Base-by-base conservation (phyloP, 2,888 invertebrate genomes). In the Protula sp. region DNA sequence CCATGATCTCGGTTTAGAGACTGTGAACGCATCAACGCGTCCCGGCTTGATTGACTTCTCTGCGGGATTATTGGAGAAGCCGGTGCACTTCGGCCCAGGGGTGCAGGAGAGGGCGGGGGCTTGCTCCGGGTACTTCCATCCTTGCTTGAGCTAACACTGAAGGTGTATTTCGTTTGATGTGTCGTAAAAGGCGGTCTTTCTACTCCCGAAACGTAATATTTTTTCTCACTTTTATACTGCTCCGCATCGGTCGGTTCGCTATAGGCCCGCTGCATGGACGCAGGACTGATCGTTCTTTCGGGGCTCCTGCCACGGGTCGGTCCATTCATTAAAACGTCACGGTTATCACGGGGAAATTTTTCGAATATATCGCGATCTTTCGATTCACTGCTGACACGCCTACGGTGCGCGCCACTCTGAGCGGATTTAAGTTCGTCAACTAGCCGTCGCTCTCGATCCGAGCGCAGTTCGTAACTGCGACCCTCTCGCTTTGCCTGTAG, bases 391-490 rank as follows among this genome's bases (percentile, higher is more conserved):
- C 86, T 85, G 2, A 85, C 85, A 67, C 85, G 81, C 74, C 85
- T 52, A 14, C 55, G 45, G n/a, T 24, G 26, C 28, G 54, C 31
- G 24, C 54, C 53, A 5, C 51, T 72, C 66, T 79, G 77, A 30
- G 75, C 75, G 47, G 74, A 74, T 65, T 78, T 73, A 55, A 83
- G 72, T 71, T 85, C 85, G 45, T 89, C 88, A 77, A 90, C 87
- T 80, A 89, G 89, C 85, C 91, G 89, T 79, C 91, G 91, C 65
- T 92, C 92, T 59, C 77, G 75, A 48, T 70, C 68, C 4, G 70
- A 67, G 29, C 72, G 66, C 59, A 61, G 64, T 5, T 57, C 57
- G 45, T 64, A 67, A 58, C 67, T 74, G 31, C 65, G 69, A 51
- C 67, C 74, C 30, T 74, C 72, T n/a, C 65, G 61, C 65, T 67